Conservation (phyloP, 2,888 invertebrate genomes). For the Agonum fuliginosum region DNA sequence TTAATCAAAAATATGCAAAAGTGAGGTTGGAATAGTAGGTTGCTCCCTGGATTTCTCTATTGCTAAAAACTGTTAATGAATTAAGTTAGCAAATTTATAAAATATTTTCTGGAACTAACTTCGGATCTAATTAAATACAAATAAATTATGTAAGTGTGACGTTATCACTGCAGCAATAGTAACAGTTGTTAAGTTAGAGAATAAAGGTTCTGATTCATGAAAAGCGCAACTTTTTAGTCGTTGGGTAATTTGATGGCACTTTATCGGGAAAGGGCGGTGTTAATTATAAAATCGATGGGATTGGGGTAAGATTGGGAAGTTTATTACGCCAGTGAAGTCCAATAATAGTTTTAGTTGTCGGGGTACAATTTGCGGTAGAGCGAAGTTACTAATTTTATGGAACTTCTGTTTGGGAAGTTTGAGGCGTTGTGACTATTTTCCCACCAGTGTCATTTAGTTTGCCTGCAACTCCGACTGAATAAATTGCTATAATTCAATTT, state of each 20-base stretch:
- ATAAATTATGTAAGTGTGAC: too few species aligned
- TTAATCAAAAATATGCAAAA: too few species aligned
- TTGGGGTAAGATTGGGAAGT: constrained; percentile 24
- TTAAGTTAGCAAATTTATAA: too few species aligned
- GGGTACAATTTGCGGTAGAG: constrained; percentile 3
- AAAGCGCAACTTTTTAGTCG: constrained; percentile 32
- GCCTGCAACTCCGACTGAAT: constrained; percentile 11
- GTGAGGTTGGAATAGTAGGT: too few species aligned
- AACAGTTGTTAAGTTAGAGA: too few species aligned
- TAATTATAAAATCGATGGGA: constrained; percentile 35
- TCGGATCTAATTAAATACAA: too few species aligned
- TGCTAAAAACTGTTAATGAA: too few species aligned
- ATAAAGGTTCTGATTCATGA: too few species aligned
- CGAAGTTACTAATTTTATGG: constrained; percentile 28
- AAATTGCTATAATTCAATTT: constrained; percentile 30
- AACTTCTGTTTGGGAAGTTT: constrained; percentile 7
- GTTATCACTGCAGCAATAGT: too few species aligned
- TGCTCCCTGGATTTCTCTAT: too few species aligned
- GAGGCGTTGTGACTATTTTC: constrained; percentile 28
- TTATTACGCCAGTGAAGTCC: constrained; percentile 11
- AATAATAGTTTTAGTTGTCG: constrained; percentile 24
- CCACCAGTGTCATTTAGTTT: constrained; percentile 39
- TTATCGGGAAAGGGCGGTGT: constrained; percentile 1
- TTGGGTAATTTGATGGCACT: constrained; percentile 9
- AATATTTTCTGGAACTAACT: too few species aligned